Base-by-base conservation (phyloP, 1,140 invertebrate species). In the Drosophila lacteicornis region DNA sequence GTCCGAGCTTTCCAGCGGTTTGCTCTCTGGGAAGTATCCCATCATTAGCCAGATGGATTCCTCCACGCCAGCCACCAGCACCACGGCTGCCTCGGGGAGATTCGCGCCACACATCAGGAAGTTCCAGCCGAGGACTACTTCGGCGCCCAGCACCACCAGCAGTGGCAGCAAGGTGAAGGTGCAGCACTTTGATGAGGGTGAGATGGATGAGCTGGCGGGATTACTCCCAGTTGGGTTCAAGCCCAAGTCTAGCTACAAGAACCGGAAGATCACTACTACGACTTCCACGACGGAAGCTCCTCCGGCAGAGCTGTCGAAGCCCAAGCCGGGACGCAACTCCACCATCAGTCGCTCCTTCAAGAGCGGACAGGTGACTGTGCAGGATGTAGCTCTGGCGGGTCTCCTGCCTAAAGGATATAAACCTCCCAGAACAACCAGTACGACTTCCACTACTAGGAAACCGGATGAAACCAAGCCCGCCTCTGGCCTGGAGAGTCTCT, bases 1-100 rank as follows among this genome's bases (percentile, higher is more conserved):
- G 78, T 97, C 96, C 0, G 96, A 97, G 91, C 91, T 97, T 0
- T 91, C 96, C 0, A 96, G 95, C 84, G 96, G 95, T 55, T 94
- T 97, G 47, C 92, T 97, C 3, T 95, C 94, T 2, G 95, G 96
- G 46, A 95, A 94, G 59, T 94, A 94, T 66, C 92, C 91, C 8
- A 92, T 92, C n/a, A 91, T 92, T 2, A 92, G 76, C 46, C 80
- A 91, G 56, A 91, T 91, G 83, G 90, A 83, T 38, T 71, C 80
- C 22, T 87, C 91, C 0, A 91, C 91, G 0, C 75, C 75, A 0
- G 71, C 82, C 25, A 84, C 86, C 0, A 79, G 77, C 3, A 82
- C 90, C 12, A 83, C 82, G 2, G 60, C 80, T 4, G 74, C 73
- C 1, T 17, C 58, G 0, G 80, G 79, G 6, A 80, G 68, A 13